Base-by-base conservation (phyloP, 2,797 vertebrate genomes). In the Choloepus didactylus region DNA sequence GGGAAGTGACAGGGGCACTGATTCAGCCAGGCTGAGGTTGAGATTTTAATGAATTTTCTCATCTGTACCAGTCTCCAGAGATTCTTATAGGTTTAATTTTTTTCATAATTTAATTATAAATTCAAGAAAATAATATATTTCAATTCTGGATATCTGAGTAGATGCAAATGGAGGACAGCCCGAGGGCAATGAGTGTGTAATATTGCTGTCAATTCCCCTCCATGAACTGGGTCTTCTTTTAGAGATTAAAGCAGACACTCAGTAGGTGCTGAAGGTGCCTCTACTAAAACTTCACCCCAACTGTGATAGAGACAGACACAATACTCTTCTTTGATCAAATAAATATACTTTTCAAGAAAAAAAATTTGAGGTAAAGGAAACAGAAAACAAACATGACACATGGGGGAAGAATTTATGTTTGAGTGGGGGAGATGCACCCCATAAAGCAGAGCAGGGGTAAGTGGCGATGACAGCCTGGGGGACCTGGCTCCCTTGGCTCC, bases 101-200 rank as follows among this genome's bases (percentile, higher is more conserved):
- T 90, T 94, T 96, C 97, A 97, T 44, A 44, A 44, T 44, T 44
- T 44, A 97, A 31, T 54, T 79, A 96, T 44, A 94, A 80, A 95
- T 80, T 11, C 96, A 95, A 96, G 95, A 79, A 97, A 94, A 94
- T 44, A 44, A 44, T 44, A 97, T 97, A 44, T 98, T 98, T 97
- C 91, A 98, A 98, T 96, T 44, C 51, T 82, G 16, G 95, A 0
- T 98, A 98, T 96, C 98, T 99, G 88, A 31, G 99, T 11, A 59
- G 35, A 4, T 66, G 98, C 11, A 69, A 69, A 59, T 35, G 64
- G 96, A 81, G 69, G 98, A 54, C 98, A 97, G 93, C 94, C 56
- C 49, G 23, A 97, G 29, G 46, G 27, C 44, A 85, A 80, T 83
- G 93, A 97, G 7, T 8, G 19, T 18, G 12, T 15, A 51, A 51